Conservation (phyloP, 1,140 invertebrate species). For the Heliconius himera region DNA sequence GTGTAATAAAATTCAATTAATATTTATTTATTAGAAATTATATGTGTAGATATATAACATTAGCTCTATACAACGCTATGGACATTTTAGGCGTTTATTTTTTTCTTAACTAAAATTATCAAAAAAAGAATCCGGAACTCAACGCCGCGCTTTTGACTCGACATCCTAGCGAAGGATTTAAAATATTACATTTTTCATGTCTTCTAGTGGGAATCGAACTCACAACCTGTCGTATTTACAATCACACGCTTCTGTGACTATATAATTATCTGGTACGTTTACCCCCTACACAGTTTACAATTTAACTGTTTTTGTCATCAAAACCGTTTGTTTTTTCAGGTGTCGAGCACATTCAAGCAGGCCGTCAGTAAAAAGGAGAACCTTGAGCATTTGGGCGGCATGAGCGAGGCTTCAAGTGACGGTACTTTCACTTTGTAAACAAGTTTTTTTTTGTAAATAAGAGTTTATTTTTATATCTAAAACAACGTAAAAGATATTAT, state of each 20-base stretch:
- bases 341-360: conserved; percentile 94
- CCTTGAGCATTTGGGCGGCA: conserved; percentile 95
- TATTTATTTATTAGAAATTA: too few relatives aligned
- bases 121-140: too few relatives aligned
- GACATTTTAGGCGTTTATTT: too few relatives aligned
- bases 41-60: too few relatives aligned
- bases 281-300: background rate
- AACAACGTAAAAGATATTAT: background rate
- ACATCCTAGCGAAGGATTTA: too few relatives aligned
- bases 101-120: too few relatives aligned
- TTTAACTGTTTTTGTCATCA: background rate
- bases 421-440: conserved; percentile 65
- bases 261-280: background rate
- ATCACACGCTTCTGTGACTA: too few relatives aligned
- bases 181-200: background rate
- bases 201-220: background rate
- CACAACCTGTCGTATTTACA: background rate
- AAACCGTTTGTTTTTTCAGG: conserved; percentile 50
- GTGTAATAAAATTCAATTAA: too few relatives aligned
- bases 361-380: conserved; percentile 96
- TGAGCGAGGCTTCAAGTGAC: conserved; percentile 96
- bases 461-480: background rate
- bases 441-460: conserved; percentile 3
- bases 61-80: too few relatives aligned
- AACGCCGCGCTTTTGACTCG: too few relatives aligned